Evolutionary conservation across 2,888 invertebrate genomes (phyloP), one percentile per base, ranked within the genome.

Genomic region (Melieria picta): DNA sequence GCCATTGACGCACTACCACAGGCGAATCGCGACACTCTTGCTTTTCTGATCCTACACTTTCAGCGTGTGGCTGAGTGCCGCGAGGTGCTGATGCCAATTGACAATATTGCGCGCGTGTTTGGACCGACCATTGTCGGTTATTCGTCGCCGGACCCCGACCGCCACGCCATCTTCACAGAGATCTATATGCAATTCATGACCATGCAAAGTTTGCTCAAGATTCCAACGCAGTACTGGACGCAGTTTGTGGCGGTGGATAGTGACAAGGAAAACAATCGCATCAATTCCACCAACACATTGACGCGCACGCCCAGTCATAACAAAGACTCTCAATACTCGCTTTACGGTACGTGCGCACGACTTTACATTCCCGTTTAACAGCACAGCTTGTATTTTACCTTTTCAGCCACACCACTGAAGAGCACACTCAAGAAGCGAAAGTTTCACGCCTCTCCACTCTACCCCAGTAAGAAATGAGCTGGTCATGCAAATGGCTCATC

Each of bases 91-190:
- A 99, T 99, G 99, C 94, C 95, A 0, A 88, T 92, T 42, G 91
- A 91, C 76, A 98, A 97, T 88, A 88, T 99, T 79, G 92, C 97
- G 0, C 93, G 93, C 83, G 92, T 98, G 47, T 97, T 99, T 87
- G 98, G 95, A 0, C 98, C 98, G 3, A 98, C 97, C 7, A 90
- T 99, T 65, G 93, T 99, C 42, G 98, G 98, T 0, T 96, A 94
- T 83, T 94, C 94, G 11, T 91, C 91, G 0, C 87, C 89, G 0
- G 92, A 94, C 83, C 92, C 93, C 0, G 90, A 92, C 77, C 90
- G 92, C 16, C 89, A 90, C 5, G 91, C 91, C 65, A 92, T 96
- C 88, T 90, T 94, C 75, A 90, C 90, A 0, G 95, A 96, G 82
- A 94, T 94, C 0, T 90, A 90, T 64, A 92, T 92, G 78, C 95